Base-by-base conservation (phyloP, 2,888 invertebrate species). In the Gerris lacustris region DNA sequence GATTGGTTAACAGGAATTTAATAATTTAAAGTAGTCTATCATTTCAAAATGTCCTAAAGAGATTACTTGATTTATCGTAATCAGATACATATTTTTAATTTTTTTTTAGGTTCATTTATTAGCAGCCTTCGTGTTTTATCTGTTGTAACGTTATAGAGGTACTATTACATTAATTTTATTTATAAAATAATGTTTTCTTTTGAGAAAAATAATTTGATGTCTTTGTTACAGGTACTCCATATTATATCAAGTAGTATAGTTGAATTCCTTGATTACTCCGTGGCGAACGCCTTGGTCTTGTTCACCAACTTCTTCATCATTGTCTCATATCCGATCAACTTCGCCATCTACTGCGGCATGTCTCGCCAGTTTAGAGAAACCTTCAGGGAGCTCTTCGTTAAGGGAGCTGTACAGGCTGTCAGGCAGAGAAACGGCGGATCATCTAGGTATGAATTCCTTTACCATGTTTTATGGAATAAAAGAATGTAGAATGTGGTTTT, bases 281-380 rank as follows among this genome's bases (percentile, higher is more conserved):
- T 90, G 69, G 90, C 91, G 17, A 91, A 91, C 78, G 85, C 89
- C 43, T 83, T 91, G 73, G 89, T 92, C 71, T 80, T 91, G 73
- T 87, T 93, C 78, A 92, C 92, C 11, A 96, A 96, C 82, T 94
- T 96, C 82, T 90, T 93, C 79, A 91, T 96, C 73, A 89, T 94
- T 72, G 86, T 94, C 63, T 92, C 92, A 67, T 95, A 95, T 81
- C 94, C 94, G 11, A 89, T 95, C 72, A 95, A 96, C 80, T 96
- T 96, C 78, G 95, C 94, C 73, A 94, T 96, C 75, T 96, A 96
- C 79, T 96, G 95, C 80, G 94, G 94, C 43, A 97, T 96, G 96
- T 94, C 93, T 47, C 84, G 93, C 47, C 94, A 93, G 80, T 96
- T 96, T 80, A 84, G 96, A 69, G 94, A 95, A 80, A 96, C 96